phyloP scores from a whole-genome alignment of 2,113 vertebrate genomes.

The Sphyrna mokarran region DNA sequence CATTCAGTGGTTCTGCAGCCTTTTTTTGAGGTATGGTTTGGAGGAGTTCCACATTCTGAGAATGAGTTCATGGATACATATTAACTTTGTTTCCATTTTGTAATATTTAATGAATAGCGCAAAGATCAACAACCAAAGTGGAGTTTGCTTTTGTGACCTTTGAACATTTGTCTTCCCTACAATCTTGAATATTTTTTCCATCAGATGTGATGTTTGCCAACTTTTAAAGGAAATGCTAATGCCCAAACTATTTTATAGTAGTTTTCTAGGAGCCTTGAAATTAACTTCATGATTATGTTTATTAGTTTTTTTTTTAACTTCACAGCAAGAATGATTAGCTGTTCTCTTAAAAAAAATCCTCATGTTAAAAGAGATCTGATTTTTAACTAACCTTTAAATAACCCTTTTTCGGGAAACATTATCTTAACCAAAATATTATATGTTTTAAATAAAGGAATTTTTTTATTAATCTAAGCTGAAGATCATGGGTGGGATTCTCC shows the following conservation, averaged over 20 bases:
- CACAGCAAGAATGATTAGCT: slow-evolving; percentile 56
- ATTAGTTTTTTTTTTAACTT: slow-evolving; percentile 51
- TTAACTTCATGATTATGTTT: slow-evolving; percentile 60
- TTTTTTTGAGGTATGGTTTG: not conserved
- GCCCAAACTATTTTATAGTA: slow-evolving; percentile 42
- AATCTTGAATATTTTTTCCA: slow-evolving; percentile 35
- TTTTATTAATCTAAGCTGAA: not conserved
- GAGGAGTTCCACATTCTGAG: not conserved
- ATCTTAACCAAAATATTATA: not conserved
- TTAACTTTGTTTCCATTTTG: not conserved
- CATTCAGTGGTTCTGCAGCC: not conserved
- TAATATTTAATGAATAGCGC: not conserved
- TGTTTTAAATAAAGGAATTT: not conserved
- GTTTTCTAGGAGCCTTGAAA: slow-evolving; percentile 58
- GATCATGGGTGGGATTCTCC: too few relatives aligned
- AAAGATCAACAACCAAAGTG: not conserved
- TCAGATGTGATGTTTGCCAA: slow-evolving; percentile 52
- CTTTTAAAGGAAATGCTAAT: slow-evolving; percentile 50
- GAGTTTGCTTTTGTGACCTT: not conserved
- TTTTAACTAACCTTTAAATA: not conserved
- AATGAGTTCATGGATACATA: not conserved
- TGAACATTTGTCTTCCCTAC: slow-evolving; percentile 28
- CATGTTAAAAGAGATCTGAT: not conserved
- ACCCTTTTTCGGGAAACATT: not conserved
- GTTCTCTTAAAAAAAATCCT: slow-evolving; percentile 50